Evolutionary conservation across 2,113 vertebrate genomes (phyloP).

Genomic region (Psittacara wagleri): DNA sequence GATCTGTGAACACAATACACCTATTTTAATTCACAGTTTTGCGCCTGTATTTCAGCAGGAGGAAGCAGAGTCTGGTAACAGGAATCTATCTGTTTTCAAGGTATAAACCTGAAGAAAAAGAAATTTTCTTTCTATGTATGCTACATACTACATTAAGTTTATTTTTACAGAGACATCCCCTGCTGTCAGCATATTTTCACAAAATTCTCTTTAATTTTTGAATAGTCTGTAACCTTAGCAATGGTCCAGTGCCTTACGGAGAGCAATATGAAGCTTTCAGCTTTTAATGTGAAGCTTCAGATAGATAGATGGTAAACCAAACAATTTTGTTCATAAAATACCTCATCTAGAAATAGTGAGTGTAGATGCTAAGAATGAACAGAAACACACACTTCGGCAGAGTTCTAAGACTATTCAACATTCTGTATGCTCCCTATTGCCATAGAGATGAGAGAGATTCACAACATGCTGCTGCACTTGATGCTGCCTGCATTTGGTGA

Average conservation of each 20-base stretch:
- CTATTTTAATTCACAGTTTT: not conserved
- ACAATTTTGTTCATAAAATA: not conserved
- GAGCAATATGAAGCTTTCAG: not conserved
- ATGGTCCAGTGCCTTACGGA: not conserved
- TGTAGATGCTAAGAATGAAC: not conserved
- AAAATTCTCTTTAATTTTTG: not conserved
- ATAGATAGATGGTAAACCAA: not conserved
- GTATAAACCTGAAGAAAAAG: not conserved
- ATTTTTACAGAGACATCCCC: not conserved
- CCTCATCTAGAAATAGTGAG: not conserved
- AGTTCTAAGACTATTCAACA: not conserved
- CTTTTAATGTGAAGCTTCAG: not conserved
- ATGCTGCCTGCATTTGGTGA: not conserved
- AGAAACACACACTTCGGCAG: not conserved
- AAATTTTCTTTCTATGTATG: not conserved
- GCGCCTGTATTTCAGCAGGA: not conserved
- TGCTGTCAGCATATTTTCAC: not conserved
- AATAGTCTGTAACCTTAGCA: not conserved
- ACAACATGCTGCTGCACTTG: not conserved
- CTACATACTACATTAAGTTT: not conserved
- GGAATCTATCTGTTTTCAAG: not conserved
- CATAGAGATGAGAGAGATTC: not conserved
- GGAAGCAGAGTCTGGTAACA: not conserved
- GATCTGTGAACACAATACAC: not conserved
- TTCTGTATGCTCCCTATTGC: not conserved